phyloP scores from a whole-genome alignment of 2,113 vertebrate genomes.

The Petaurus breviceps region DNA sequence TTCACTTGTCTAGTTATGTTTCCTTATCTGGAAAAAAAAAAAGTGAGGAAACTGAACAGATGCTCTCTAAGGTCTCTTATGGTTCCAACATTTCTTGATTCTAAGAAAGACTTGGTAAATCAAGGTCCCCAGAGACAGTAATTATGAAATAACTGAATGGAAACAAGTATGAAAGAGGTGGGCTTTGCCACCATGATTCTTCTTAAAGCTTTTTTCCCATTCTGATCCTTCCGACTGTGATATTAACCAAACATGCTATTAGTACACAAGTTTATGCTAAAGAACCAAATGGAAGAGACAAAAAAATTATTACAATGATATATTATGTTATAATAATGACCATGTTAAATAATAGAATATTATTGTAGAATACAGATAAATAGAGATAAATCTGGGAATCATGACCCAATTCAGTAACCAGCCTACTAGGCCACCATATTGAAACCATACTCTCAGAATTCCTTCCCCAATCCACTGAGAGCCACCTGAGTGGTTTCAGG shows the following conservation, averaged over 20 bases:
- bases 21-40: neutral
- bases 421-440: neutral
- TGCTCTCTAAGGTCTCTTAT: neutral
- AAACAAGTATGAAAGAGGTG: neutral
- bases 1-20: neutral
- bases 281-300: neutral
- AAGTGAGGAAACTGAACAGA: neutral
- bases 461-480: neutral
- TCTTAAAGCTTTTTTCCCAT: neutral
- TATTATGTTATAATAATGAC: neutral
- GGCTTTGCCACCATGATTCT: neutral
- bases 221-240: neutral
- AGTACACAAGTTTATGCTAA: neutral
- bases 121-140: neutral
- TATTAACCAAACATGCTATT: neutral
- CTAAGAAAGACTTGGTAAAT: neutral
- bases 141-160: neutral
- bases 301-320: neutral
- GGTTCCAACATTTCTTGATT: neutral
- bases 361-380: neutral
- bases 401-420: neutral
- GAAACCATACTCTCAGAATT: neutral
- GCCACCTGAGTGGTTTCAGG: neutral
- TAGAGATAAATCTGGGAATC: neutral
- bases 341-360: neutral